A percentile compares a stretch with the other conserved stretches of the same genome.
phyloP scores from a whole-genome alignment of 2,888 invertebrate species.

The Amblyjoppa proteus region DNA sequence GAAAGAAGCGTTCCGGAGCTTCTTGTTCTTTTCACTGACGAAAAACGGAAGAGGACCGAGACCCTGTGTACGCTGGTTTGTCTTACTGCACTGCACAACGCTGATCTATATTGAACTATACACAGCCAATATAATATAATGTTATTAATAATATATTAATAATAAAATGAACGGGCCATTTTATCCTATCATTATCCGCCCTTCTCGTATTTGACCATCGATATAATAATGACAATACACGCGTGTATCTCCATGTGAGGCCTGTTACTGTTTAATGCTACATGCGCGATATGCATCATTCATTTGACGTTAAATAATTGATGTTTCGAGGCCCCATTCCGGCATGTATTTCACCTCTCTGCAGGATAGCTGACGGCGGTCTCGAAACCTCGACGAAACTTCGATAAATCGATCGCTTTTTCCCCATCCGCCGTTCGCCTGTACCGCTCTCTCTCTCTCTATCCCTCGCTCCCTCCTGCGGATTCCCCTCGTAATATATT shows the following conservation, averaged over 20 bases:
- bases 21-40: too few species aligned
- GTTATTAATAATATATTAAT: too few species aligned
- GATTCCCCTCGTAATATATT: slow-evolving; percentile 32
- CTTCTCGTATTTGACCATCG: too few species aligned
- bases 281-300: slow-evolving; percentile 55
- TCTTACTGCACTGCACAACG: too few species aligned
- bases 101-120: too few species aligned
- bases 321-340: slow-evolving; percentile 33
- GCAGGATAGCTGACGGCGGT: slow-evolving; percentile 15
- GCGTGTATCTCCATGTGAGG: not conserved
- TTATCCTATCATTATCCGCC: too few species aligned
- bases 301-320: slow-evolving; percentile 63
- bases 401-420: slow-evolving; percentile 62
- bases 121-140: too few species aligned
- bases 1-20: too few species aligned
- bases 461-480: slow-evolving; percentile 2
- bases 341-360: slow-evolving; percentile 15
- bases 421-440: slow-evolving; percentile 14
- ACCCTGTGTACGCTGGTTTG: too few species aligned
- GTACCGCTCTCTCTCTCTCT: not conserved
- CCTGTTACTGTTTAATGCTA: slow-evolving; percentile 51
- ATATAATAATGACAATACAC: too few species aligned
- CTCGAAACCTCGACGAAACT: slow-evolving; percentile 42
- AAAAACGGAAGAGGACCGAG: too few species aligned
- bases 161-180: too few species aligned